A percentile compares a stretch with the other conserved stretches of the same genome.
These are phyloP conservation scores for Drosophila leontia DNA, from an alignment of 1,140 invertebrate genomes.

Conservation along the genomic window DNA sequence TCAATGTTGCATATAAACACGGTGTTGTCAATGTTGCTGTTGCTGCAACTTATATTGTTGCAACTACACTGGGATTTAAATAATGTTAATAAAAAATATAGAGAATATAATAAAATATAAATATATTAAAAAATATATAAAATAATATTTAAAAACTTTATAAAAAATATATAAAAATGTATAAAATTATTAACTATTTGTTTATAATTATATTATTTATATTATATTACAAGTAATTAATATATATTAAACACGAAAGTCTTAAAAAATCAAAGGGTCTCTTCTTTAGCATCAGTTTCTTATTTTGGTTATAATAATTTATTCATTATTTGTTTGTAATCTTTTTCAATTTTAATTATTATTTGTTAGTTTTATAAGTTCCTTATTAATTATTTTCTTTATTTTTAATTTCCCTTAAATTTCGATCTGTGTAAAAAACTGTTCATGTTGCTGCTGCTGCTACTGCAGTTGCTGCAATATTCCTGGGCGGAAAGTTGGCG, in stretches of 20 bases:
- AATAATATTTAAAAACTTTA: too few relatives aligned
- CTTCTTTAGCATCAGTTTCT: too few relatives aligned
- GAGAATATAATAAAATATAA: too few relatives aligned
- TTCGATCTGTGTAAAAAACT: not conserved
- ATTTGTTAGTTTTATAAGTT: not conserved
- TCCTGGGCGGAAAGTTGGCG: slow-evolving; percentile 13
- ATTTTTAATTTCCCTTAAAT: not conserved
- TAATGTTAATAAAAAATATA: not conserved
- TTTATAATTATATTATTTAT: too few relatives aligned
- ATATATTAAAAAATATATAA: too few relatives aligned
- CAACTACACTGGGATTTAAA: not conserved
- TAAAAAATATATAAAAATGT: too few relatives aligned
- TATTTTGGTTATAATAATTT: too few relatives aligned
- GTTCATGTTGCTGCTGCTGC: slow-evolving; percentile 20
- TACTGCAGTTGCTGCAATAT: slow-evolving; percentile 40
- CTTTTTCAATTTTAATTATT: not conserved
- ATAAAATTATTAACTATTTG: too few relatives aligned
- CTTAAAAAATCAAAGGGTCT: too few relatives aligned
- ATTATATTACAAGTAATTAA: too few relatives aligned
- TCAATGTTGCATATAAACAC: slow-evolving; percentile 80
- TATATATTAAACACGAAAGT: too few relatives aligned
- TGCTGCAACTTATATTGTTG: slow-evolving; percentile 4
- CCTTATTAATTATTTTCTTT: not conserved
- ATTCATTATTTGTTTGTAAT: not conserved
- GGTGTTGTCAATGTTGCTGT: slow-evolving; percentile 63